phyloP scores from a whole-genome alignment of 2,113 vertebrate species.

The Suncus etruscus region DNA sequence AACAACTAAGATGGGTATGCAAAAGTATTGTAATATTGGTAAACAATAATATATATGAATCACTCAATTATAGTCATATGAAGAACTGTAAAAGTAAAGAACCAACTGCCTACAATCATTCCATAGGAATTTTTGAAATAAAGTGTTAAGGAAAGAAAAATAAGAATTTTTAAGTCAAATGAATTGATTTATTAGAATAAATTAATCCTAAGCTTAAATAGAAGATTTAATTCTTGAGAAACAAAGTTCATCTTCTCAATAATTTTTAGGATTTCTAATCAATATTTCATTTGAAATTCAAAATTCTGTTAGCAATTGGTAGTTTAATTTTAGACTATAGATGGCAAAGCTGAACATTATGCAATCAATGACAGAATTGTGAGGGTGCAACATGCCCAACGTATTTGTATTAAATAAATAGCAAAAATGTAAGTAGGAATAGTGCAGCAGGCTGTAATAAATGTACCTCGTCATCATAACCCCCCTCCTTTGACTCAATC shows the following conservation, averaged over 20 bases:
- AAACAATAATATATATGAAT: not conserved
- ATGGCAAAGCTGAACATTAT: constrained; percentile 66
- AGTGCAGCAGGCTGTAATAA: constrained; percentile 75
- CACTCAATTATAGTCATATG: not conserved
- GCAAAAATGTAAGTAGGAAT: constrained; percentile 63
- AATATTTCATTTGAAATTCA: constrained; percentile 38
- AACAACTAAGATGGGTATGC: not conserved
- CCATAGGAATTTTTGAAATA: not conserved
- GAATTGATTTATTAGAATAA: not conserved
- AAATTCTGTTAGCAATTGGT: constrained; percentile 53
- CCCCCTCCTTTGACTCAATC: constrained; percentile 96
- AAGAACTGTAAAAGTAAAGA: not conserved
- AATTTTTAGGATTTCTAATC: not conserved
- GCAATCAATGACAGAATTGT: constrained; percentile 72
- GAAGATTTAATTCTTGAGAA: constrained; percentile 5
- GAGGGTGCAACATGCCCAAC: constrained; percentile 85
- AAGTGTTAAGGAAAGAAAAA: not conserved
- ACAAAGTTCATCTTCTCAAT: constrained; percentile 27
- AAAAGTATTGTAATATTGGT: not conserved
- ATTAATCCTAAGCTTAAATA: not conserved
- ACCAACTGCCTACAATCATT: not conserved
- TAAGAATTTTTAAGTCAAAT: constrained; percentile 35
- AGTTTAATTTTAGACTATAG: constrained; percentile 48
- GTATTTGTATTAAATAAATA: constrained; percentile 72
- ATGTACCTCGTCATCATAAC: constrained; percentile 99